Conservation (phyloP, 2,797 vertebrate genomes). For the Alca torda region DNA sequence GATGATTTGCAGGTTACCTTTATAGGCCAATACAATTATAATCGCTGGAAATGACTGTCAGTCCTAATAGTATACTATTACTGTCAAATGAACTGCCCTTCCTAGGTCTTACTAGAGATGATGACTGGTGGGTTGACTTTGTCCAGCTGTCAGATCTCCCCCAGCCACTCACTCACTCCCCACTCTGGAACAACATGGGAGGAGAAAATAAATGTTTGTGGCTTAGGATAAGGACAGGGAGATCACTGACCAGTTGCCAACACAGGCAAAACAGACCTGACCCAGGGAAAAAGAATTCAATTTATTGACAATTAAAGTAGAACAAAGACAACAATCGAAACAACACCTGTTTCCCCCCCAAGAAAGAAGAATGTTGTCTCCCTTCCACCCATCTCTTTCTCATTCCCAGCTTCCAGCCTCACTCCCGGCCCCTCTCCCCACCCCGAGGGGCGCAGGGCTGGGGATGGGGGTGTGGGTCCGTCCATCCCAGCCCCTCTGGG, state of each 20-base stretch:
- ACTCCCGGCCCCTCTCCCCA: fast-evolving
- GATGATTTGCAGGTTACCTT: background rate
- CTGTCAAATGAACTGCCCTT: background rate
- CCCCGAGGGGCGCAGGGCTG: fast-evolving
- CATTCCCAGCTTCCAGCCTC: fast-evolving
- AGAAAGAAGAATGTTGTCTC: background rate
- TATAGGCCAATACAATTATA: background rate
- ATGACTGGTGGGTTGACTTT: background rate
- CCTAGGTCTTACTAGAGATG: background rate
- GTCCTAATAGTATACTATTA: background rate
- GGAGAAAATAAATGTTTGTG: background rate
- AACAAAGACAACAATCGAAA: background rate
- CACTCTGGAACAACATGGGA: background rate
- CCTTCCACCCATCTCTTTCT: fast-evolving
- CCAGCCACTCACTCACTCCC: background rate
- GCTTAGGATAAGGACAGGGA: background rate
- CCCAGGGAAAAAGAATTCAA: background rate
- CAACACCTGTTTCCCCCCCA: too few species aligned
- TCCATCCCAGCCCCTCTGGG: background rate
- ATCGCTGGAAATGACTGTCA: background rate
- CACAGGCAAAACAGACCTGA: background rate
- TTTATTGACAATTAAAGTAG: background rate
- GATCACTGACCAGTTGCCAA: background rate
- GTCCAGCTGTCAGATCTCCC: background rate
- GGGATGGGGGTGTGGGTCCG: fast-evolving